A percentile compares a stretch with the other conserved stretches of the same genome.
Conservation (phyloP, 1,140 invertebrate genomes). For the Trichonephila clavipes region DNA sequence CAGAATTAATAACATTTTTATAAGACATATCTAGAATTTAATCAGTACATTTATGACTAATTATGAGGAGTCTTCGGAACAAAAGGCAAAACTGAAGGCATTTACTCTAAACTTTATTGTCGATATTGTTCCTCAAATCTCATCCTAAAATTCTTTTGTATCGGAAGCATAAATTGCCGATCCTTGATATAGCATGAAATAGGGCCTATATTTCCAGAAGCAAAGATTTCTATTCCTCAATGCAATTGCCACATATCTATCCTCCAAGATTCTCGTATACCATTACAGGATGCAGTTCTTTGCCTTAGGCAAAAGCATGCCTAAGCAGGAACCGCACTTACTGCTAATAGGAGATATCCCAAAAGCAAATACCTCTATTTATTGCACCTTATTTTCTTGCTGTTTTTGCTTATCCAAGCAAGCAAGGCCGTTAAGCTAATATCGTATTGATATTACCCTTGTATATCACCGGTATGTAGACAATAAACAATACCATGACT, state of each 20-base stretch:
- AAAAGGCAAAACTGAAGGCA: too few species aligned
- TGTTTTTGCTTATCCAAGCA: neutral
- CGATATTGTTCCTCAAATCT: too few species aligned
- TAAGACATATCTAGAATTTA: too few species aligned
- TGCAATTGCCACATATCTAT: neutral
- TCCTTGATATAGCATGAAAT: too few species aligned
- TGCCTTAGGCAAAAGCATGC: neutral
- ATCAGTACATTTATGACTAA: too few species aligned
- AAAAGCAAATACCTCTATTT: constrained; percentile 30
- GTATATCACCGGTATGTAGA: neutral
- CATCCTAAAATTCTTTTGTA: too few species aligned
- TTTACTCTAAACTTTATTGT: too few species aligned
- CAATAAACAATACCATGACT: neutral
- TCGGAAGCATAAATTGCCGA: too few species aligned
- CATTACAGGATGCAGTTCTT: neutral
- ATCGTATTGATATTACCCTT: constrained; percentile 22
- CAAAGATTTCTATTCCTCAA: neutral
- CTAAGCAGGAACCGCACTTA: constrained; percentile 7
- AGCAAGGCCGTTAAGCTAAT: constrained; percentile 2
- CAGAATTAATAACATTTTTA: too few species aligned
- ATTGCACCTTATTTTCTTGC: neutral
- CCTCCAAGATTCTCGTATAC: neutral
- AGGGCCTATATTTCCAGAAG: too few species aligned
- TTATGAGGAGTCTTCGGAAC: too few species aligned
- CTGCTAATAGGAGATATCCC: constrained; percentile 30